Percentiles rank a stretch among this genome's conserved stretches.
These are phyloP conservation scores for Polyploca ridens DNA, from an alignment of 2,888 invertebrate genomes.

Conservation along the genomic window DNA sequence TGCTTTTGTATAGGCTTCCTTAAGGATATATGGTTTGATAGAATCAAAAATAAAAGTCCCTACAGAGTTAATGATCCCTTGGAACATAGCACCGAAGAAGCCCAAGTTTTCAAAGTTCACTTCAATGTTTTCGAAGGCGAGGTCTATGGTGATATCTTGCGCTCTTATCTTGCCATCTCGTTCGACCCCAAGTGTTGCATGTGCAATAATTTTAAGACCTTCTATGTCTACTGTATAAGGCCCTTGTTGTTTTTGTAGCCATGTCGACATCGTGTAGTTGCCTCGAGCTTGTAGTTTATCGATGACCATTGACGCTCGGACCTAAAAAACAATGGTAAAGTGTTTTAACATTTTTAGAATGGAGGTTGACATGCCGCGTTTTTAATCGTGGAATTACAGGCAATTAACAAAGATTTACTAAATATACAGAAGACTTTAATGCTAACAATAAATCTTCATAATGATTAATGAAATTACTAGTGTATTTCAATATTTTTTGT, in stretches of 20 bases:
- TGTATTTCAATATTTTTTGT: no score
- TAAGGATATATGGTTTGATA: constrained; percentile 93
- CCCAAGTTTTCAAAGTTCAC: constrained; percentile 94
- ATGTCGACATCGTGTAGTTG: constrained; percentile 89
- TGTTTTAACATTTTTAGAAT: neutral
- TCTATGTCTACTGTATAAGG: constrained; percentile 91
- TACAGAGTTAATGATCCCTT: constrained; percentile 91
- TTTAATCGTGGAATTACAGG: neutral
- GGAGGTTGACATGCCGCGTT: neutral
- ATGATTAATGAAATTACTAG: no score
- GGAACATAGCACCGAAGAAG: constrained; percentile 88
- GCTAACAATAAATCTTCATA: no score
- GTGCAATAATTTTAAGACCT: constrained; percentile 87
- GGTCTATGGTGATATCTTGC: constrained; percentile 91
- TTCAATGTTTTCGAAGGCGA: constrained; percentile 89
- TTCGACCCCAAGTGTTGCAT: constrained; percentile 89
- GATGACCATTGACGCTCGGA: constrained; percentile 88
- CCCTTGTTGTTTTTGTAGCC: constrained; percentile 88
- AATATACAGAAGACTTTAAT: no score
- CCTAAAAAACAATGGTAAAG: constrained; percentile 71
- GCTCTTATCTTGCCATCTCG: constrained; percentile 90
- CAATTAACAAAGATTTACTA: no score
- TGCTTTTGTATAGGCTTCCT: constrained; percentile 90
- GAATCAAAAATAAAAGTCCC: constrained; percentile 93
- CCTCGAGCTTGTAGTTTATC: constrained; percentile 89